These are phyloP conservation scores for Dasypogon diadema DNA, from an alignment of 2,888 invertebrate species.

Conservation along the genomic window DNA sequence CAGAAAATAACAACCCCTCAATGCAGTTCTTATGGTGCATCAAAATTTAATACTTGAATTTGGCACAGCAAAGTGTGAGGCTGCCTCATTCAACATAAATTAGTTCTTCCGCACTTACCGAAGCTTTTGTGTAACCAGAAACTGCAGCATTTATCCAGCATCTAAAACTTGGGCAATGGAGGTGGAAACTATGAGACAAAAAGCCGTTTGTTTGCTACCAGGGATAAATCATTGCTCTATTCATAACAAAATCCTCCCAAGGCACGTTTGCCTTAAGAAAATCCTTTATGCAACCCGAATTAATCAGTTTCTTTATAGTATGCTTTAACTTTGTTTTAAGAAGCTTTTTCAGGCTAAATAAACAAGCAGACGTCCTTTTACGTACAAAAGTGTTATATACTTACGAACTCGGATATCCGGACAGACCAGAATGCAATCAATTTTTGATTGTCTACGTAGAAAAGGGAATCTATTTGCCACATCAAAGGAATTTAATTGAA, in stretches of 20 bases:
- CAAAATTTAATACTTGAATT: conserved; percentile 34
- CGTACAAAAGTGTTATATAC: too few species aligned
- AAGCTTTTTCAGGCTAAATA: too few species aligned
- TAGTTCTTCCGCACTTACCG: conserved; percentile 23
- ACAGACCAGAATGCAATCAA: conserved; percentile 11
- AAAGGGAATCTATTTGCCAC: conserved; percentile 10
- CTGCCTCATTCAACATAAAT: conserved; percentile 23
- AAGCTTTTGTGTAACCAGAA: neutral
- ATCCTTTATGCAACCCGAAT: conserved; percentile 1
- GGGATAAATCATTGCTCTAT: neutral
- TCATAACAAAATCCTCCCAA: neutral
- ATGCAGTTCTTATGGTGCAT: conserved; percentile 5
- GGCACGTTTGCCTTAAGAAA: neutral
- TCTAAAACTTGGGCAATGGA: conserved; percentile 2
- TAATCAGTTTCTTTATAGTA: conserved; percentile 30
- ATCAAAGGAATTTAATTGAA: conserved; percentile 3
- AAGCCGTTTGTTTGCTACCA: neutral
- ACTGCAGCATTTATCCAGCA: conserved; percentile 13
- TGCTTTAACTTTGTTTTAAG: too few species aligned
- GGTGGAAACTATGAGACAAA: neutral
- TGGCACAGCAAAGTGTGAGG: conserved; percentile 19
- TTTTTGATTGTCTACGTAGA: conserved; percentile 17
- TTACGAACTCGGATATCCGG: too few species aligned
- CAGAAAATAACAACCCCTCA: too few species aligned
- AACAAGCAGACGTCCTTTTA: too few species aligned